A percentile compares a stretch with the other conserved stretches of the same genome.
phyloP scores from a whole-genome alignment of 2,797 vertebrate species.

The Holocentrus rufus region DNA sequence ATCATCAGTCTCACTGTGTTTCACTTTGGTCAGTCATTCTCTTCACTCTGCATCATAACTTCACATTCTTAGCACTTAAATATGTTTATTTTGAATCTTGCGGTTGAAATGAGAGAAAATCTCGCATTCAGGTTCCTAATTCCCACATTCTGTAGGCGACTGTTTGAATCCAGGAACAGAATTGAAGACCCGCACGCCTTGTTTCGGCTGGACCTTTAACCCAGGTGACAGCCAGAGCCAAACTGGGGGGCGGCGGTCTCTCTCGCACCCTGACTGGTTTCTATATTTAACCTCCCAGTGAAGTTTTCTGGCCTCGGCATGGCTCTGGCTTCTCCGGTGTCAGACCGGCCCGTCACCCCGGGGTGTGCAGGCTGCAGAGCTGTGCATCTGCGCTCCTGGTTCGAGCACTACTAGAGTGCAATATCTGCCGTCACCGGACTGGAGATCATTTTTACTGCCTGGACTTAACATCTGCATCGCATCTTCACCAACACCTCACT shows the following conservation, averaged over 20 bases:
- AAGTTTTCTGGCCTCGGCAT: slow-evolving; percentile 40
- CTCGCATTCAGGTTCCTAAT: too few species aligned
- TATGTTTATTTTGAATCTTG: too few species aligned
- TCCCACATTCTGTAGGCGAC: too few species aligned
- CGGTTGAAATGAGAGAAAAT: too few species aligned
- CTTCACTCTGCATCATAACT: too few species aligned
- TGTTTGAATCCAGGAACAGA: too few species aligned
- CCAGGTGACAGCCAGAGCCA: slow-evolving; percentile 39
- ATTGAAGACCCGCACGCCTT: too few species aligned
- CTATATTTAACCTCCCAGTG: slow-evolving; percentile 72
- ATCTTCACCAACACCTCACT: not conserved
- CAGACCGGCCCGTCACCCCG: slow-evolving; percentile 44
- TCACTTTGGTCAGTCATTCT: too few species aligned
- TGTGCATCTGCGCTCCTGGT: slow-evolving; percentile 42
- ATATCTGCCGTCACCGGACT: slow-evolving; percentile 18
- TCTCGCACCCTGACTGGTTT: slow-evolving; percentile 55
- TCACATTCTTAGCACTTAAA: too few species aligned
- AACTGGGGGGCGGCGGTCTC: slow-evolving; percentile 1
- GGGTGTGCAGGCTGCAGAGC: slow-evolving; percentile 49
- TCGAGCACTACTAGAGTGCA: slow-evolving; percentile 36
- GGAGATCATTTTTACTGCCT: slow-evolving; percentile 26
- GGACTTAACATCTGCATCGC: slow-evolving; percentile 31
- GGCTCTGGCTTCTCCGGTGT: slow-evolving; percentile 66
- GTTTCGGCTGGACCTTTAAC: slow-evolving; percentile 28
- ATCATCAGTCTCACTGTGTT: too few species aligned